These are phyloP conservation scores for Melanostigma gelatinosum DNA, from an alignment of 2,113 vertebrate species.

Conservation along the genomic window DNA sequence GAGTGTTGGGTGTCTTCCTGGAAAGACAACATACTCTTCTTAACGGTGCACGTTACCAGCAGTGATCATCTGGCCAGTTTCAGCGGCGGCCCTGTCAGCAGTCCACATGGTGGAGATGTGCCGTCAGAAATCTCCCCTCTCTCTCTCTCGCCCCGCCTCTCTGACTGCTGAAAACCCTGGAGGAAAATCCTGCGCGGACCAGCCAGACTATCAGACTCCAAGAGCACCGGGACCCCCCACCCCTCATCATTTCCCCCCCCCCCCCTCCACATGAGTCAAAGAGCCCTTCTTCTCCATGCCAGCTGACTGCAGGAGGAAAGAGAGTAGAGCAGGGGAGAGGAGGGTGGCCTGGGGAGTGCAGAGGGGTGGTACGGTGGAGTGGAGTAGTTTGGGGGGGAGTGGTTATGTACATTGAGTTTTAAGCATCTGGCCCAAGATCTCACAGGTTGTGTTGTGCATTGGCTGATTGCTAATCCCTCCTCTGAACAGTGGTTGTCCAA, in stretches of 20 bases:
- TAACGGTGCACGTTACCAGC: neutral
- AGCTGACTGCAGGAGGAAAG: conserved; percentile 72
- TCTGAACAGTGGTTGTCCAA: neutral
- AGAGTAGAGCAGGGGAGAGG: conserved; percentile 21
- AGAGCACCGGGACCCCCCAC: conserved; percentile 61
- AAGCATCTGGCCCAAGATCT: conserved; percentile 16
- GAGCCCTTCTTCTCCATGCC: conserved; percentile 80
- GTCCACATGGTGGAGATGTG: conserved; percentile 88
- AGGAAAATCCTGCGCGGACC: conserved; percentile 60
- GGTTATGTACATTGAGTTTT: conserved; percentile 11
- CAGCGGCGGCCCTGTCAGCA: conserved; percentile 33
- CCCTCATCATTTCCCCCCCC: conserved; percentile 53
- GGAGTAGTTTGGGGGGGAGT: neutral
- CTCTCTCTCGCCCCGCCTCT: conserved; percentile 12
- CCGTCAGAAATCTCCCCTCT: conserved; percentile 73
- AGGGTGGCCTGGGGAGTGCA: neutral
- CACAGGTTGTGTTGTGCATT: conserved; percentile 5
- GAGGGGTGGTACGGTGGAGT: neutral
- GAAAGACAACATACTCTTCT: neutral
- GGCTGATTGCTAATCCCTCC: neutral
- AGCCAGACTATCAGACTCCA: conserved; percentile 86
- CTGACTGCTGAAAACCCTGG: conserved; percentile 53
- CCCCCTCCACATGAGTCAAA: conserved; percentile 74
- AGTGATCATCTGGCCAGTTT: conserved; percentile 5
- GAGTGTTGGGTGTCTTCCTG: neutral